These are phyloP conservation scores for Scolopax mira DNA, from an alignment of 2,113 vertebrate species.

Conservation along the genomic window DNA sequence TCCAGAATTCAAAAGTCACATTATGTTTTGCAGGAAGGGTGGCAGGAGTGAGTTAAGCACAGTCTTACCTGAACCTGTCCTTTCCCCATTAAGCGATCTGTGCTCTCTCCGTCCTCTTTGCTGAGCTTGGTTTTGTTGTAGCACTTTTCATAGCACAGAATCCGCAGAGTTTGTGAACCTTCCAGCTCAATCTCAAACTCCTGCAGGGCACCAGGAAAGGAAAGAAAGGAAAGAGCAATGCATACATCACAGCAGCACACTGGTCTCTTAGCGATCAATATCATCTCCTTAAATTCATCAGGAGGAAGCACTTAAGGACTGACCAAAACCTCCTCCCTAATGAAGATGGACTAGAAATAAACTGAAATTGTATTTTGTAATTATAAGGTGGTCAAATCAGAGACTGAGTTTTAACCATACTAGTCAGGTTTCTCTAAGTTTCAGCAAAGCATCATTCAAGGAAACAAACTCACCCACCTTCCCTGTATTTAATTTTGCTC, in stretches of 20 bases:
- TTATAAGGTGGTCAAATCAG: background rate
- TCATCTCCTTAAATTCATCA: background rate
- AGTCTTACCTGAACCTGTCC: slow-evolving; percentile 88
- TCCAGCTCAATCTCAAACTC: slow-evolving; percentile 97
- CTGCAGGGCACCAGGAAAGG: slow-evolving; percentile 62
- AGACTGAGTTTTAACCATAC: background rate
- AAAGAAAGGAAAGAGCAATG: background rate
- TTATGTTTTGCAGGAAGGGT: background rate
- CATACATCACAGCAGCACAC: background rate
- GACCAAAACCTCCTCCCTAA: background rate
- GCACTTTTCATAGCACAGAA: slow-evolving; percentile 93
- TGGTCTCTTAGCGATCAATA: background rate
- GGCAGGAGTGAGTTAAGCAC: background rate
- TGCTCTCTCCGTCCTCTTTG: slow-evolving; percentile 88
- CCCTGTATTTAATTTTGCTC: background rate
- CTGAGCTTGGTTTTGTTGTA: slow-evolving; percentile 84
- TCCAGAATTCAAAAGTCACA: background rate
- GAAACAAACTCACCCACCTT: background rate
- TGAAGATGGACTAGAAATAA: background rate
- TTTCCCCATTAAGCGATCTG: slow-evolving; percentile 88
- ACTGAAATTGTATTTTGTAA: background rate
- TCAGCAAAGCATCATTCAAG: background rate
- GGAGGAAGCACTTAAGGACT: background rate
- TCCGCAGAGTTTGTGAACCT: slow-evolving; percentile 89
- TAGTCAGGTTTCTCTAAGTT: background rate